phyloP scores from a whole-genome alignment of 2,113 vertebrate species.

The Tragelaphus buxtoni region DNA sequence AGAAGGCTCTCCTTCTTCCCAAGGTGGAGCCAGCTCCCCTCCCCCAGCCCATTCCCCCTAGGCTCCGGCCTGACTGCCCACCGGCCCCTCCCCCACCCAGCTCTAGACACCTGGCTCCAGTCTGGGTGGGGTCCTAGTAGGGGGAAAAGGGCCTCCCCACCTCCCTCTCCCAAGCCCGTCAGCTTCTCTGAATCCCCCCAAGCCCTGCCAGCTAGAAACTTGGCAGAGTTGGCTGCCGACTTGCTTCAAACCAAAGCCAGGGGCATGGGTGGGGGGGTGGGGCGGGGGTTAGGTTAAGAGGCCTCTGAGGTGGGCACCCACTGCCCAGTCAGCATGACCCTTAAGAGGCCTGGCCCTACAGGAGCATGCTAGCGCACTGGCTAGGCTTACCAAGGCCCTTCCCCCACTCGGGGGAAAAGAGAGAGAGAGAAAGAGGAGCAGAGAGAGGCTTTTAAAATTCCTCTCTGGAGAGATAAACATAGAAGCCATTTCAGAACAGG shows the following conservation, averaged over 20 bases:
- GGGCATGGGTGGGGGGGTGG: background rate
- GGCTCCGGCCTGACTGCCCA: slow-evolving; percentile 52
- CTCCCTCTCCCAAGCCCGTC: background rate
- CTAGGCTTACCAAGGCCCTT: slow-evolving; percentile 26
- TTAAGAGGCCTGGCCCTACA: background rate
- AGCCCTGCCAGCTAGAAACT: slow-evolving; percentile 29
- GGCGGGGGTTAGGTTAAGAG: background rate
- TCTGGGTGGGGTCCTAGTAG: slow-evolving; percentile 24
- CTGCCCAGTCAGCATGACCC: background rate
- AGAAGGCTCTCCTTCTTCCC: background rate
- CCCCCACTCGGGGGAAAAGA: slow-evolving; percentile 43
- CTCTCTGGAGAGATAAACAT: slow-evolving; percentile 77
- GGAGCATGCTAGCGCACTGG: background rate
- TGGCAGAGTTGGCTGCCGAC: slow-evolving; percentile 35
- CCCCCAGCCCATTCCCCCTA: background rate
- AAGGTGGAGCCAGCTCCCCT: slow-evolving; percentile 36
- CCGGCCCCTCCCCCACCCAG: background rate
- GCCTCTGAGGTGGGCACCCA: slow-evolving; percentile 9
- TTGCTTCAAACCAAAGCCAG: slow-evolving; percentile 21
- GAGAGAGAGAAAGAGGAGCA: background rate
- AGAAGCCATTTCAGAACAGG: slow-evolving; percentile 78
- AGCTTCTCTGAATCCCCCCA: slow-evolving; percentile 30
- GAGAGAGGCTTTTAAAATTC: slow-evolving; percentile 78
- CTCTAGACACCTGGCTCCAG: slow-evolving; percentile 70
- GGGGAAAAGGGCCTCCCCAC: background rate